Percentiles rank a stretch among this genome's conserved stretches.
Evolutionary conservation across 2,797 vertebrate genomes (phyloP).

Genomic region (Nothura maculosa): DNA sequence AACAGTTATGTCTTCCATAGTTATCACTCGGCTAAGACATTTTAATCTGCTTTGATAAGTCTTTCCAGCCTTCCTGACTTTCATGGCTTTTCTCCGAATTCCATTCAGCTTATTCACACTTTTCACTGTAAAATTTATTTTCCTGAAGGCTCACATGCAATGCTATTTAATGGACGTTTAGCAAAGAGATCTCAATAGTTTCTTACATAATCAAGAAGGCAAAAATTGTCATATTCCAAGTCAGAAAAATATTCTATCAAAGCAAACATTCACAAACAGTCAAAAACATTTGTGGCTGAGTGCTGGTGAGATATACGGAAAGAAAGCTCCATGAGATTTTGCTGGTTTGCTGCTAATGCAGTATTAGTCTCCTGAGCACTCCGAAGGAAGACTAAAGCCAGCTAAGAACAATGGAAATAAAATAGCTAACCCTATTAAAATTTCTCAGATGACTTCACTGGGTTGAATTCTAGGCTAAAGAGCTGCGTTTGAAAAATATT

Average conservation of each 20-base stretch:
- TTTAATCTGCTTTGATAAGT: background rate
- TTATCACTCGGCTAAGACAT: background rate
- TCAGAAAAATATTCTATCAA: background rate
- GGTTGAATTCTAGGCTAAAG: background rate
- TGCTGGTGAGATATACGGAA: fast-evolving
- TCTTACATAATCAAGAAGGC: background rate
- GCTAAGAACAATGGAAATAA: background rate
- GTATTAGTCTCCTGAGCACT: background rate
- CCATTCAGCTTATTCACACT: background rate
- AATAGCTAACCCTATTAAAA: background rate
- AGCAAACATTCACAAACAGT: background rate
- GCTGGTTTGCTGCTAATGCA: background rate
- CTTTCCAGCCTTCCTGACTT: background rate
- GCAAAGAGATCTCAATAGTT: background rate
- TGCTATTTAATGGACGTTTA: background rate
- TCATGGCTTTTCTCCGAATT: background rate
- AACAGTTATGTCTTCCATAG: background rate
- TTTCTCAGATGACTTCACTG: background rate
- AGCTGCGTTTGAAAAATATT: background rate
- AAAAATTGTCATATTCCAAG: background rate
- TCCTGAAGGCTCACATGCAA: background rate
- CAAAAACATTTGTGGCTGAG: background rate
- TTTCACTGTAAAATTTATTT: background rate
- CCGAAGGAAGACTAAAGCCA: background rate
- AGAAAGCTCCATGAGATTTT: background rate